Conservation (phyloP, 1,140 invertebrate genomes). For the Pseudomyrmex sp. region DNA sequence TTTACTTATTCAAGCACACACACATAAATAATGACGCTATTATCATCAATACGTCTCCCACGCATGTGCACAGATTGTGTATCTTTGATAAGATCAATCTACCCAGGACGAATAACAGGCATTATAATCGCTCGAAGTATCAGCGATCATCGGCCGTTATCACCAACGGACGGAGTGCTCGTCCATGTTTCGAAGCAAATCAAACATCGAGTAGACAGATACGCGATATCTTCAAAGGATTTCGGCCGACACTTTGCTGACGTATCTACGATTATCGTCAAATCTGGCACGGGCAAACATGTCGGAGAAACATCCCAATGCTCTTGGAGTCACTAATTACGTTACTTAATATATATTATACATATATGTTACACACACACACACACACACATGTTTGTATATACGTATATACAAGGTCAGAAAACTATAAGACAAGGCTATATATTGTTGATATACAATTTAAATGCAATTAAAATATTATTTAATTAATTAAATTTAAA, state of each 20-base stretch:
- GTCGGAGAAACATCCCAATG: constrained; percentile 27
- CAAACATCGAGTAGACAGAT: constrained; percentile 78
- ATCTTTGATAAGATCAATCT: constrained; percentile 56
- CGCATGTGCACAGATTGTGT: neutral
- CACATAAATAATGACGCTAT: constrained; percentile 17
- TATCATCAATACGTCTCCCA: constrained; percentile 32
- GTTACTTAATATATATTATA: constrained; percentile 13
- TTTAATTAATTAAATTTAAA: neutral
- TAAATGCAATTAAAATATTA: neutral
- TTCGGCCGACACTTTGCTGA: constrained; percentile 74
- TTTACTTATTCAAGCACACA: neutral
- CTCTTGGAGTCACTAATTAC: constrained; percentile 17
- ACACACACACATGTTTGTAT: too few relatives aligned
- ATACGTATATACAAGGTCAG: too few relatives aligned
- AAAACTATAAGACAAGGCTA: too few relatives aligned
- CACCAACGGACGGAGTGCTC: constrained; percentile 69
- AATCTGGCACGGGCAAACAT: constrained; percentile 71
- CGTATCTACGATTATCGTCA: constrained; percentile 68
- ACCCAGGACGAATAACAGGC: constrained; percentile 49
- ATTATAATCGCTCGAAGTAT: constrained; percentile 59
- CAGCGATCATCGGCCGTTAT: constrained; percentile 66
- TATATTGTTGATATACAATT: too few relatives aligned
- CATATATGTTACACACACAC: too few relatives aligned
- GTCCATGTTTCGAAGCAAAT: constrained; percentile 76
- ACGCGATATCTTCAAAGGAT: constrained; percentile 78